Evolutionary conservation across 2,888 invertebrate genomes (phyloP).

Genomic region (Lepidochrysops patricia): DNA sequence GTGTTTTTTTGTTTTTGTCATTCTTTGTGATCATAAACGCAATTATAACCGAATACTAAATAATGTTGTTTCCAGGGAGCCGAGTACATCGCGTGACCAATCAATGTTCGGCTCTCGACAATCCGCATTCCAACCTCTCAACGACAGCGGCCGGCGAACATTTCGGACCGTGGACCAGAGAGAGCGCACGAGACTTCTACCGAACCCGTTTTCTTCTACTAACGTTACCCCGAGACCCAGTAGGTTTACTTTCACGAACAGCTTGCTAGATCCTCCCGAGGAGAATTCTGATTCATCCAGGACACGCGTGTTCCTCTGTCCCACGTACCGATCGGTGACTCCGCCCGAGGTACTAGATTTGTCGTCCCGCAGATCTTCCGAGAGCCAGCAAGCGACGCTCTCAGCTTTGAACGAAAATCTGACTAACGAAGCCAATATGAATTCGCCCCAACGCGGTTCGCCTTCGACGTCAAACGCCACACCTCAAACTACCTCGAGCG

Average conservation of each 20-base stretch:
- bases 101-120: slow-evolving; percentile 51
- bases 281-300: slow-evolving; percentile 44
- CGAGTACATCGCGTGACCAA: slow-evolving; percentile 37
- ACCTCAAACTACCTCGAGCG: slow-evolving; percentile 22
- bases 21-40: neutral
- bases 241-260: slow-evolving; percentile 33
- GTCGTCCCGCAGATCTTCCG: slow-evolving; percentile 21
- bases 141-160: slow-evolving; percentile 38
- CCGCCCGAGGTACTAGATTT: slow-evolving; percentile 24
- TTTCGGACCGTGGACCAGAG: slow-evolving; percentile 44
- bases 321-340: slow-evolving; percentile 41
- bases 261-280: slow-evolving; percentile 25
- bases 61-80: slow-evolving; percentile 35
- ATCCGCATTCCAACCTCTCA: slow-evolving; percentile 60
- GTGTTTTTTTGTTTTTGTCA: too few relatives aligned
- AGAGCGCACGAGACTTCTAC: slow-evolving; percentile 48
- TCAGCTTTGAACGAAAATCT: slow-evolving; percentile 19
- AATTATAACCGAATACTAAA: neutral
- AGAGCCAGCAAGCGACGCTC: slow-evolving; percentile 18
- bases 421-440: slow-evolving; percentile 7
- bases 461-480: slow-evolving; percentile 15
- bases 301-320: slow-evolving; percentile 58
- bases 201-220: slow-evolving; percentile 57
- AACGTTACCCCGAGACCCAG: slow-evolving; percentile 33
- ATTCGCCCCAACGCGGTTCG: slow-evolving; percentile 14